Evolutionary conservation across 2,888 invertebrate species (phyloP).

Genomic region (Parnassius glacialis): DNA sequence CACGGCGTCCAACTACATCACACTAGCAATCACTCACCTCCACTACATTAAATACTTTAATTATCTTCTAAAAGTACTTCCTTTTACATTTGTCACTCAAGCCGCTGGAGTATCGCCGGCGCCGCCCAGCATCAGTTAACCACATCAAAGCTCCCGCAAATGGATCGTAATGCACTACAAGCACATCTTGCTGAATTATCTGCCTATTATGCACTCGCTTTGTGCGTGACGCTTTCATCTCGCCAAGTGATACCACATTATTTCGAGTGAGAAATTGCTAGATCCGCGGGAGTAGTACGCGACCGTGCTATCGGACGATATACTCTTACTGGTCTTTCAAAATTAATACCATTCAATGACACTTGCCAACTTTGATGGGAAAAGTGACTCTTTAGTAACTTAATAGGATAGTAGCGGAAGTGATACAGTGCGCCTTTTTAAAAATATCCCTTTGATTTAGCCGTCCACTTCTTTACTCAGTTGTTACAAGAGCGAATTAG

Average conservation of each 20-base stretch:
- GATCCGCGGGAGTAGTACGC: constrained; percentile 25
- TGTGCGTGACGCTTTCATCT: constrained; percentile 64
- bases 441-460: background rate
- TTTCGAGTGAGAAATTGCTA: constrained; percentile 51
- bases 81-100: constrained; percentile 27
- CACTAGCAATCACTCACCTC: background rate
- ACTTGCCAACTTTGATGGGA: constrained; percentile 25
- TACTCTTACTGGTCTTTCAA: constrained; percentile 22
- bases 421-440: background rate
- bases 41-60: constrained; percentile 25
- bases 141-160: constrained; percentile 47
- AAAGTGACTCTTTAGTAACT: constrained; percentile 28
- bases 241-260: constrained; percentile 54
- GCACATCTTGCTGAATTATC: constrained; percentile 67
- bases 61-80: constrained; percentile 23
- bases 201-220: constrained; percentile 77
- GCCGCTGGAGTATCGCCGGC: constrained; percentile 13
- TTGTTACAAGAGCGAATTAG: background rate
- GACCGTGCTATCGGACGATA: constrained; percentile 35
- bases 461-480: background rate
- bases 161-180: constrained; percentile 65
- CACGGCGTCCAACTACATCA: background rate
- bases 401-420: background rate
- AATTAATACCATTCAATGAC: constrained; percentile 23
- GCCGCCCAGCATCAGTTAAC: constrained; percentile 23